Percentiles rank a stretch among this genome's conserved stretches.
phyloP scores from a whole-genome alignment of 2,888 invertebrate species.

The Dolomedes plantarius region DNA sequence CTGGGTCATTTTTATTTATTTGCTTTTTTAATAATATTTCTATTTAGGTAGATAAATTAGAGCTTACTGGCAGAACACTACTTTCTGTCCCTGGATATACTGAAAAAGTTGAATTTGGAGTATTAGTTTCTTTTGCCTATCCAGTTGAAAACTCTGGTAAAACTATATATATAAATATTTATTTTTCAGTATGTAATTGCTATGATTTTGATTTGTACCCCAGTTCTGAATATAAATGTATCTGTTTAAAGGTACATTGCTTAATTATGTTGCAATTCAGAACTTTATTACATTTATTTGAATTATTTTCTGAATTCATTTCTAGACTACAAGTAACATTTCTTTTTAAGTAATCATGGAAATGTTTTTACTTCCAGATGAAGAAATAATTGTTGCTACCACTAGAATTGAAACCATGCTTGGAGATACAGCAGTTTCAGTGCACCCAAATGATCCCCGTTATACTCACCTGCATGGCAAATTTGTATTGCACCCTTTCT shows the following conservation, averaged over 20 bases:
- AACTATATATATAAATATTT: conserved; percentile 17
- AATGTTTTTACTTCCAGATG: too few relatives aligned
- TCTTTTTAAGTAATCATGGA: too few relatives aligned
- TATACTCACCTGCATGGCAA: conserved; percentile 90
- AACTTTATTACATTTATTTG: too few relatives aligned
- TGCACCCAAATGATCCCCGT: conserved; percentile 93
- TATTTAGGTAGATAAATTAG: conserved; percentile 89
- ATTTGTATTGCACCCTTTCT: conserved; percentile 90
- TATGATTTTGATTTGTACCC: too few relatives aligned
- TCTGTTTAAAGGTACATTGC: too few relatives aligned
- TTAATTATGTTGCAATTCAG: too few relatives aligned
- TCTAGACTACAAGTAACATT: too few relatives aligned
- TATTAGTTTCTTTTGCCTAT: conserved; percentile 94
- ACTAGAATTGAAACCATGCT: conserved; percentile 99
- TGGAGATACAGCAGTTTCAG: conserved; percentile 97
- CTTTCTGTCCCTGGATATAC: conserved; percentile 93
- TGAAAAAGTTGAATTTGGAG: conserved; percentile 94
- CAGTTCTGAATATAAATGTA: too few relatives aligned
- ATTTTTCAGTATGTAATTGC: too few relatives aligned
- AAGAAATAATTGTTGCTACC: conserved; percentile 94
- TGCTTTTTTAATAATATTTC: too few relatives aligned
- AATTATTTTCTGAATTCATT: too few relatives aligned
- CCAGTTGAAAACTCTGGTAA: conserved; percentile 82
- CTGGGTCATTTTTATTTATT: too few relatives aligned
- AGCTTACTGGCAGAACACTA: conserved; percentile 89